phyloP scores from a whole-genome alignment of 2,888 invertebrate species.

The Scrobipalpa atriplicella region DNA sequence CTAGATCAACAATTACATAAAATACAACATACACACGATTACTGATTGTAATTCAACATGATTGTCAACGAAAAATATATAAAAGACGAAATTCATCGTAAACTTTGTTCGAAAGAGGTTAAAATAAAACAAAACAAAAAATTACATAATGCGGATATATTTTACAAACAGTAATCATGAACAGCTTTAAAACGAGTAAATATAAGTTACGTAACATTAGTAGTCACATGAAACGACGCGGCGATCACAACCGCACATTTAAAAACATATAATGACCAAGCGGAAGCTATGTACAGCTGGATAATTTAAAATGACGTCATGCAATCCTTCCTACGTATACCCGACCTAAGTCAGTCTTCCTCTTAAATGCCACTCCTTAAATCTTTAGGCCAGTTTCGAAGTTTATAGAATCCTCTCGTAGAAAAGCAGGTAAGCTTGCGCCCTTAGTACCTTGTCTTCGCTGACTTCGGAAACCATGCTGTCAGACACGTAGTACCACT shows the following conservation, averaged over 20 bases:
- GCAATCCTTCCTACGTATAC: constrained; percentile 42
- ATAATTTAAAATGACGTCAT: constrained; percentile 40
- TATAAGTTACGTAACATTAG: constrained; percentile 28
- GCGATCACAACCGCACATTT: constrained; percentile 21
- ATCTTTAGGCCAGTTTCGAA: constrained; percentile 46
- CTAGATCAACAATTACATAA: constrained; percentile 20
- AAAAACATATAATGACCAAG: constrained; percentile 27
- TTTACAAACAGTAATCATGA: constrained; percentile 33
- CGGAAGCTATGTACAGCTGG: constrained; percentile 63
- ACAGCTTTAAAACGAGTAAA: constrained; percentile 23
- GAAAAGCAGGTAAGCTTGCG: constrained; percentile 97
- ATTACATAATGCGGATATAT: constrained; percentile 21
- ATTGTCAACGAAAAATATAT: constrained; percentile 9
- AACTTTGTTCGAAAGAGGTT: constrained; percentile 21
- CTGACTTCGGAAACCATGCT: constrained; percentile 91
- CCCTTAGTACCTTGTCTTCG: constrained; percentile 90
- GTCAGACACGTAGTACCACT: constrained; percentile 98
- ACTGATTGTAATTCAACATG: constrained; percentile 27
- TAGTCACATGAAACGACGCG: constrained; percentile 26
- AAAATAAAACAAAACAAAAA: constrained; percentile 24
- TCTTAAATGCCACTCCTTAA: constrained; percentile 64
- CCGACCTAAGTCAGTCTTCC: constrained; percentile 62
- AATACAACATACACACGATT: constrained; percentile 25
- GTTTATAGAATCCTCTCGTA: constrained; percentile 94
- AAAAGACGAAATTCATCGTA: constrained; percentile 8